phyloP scores from a whole-genome alignment of 1,140 invertebrate genomes.

The Charaxes varanes region DNA sequence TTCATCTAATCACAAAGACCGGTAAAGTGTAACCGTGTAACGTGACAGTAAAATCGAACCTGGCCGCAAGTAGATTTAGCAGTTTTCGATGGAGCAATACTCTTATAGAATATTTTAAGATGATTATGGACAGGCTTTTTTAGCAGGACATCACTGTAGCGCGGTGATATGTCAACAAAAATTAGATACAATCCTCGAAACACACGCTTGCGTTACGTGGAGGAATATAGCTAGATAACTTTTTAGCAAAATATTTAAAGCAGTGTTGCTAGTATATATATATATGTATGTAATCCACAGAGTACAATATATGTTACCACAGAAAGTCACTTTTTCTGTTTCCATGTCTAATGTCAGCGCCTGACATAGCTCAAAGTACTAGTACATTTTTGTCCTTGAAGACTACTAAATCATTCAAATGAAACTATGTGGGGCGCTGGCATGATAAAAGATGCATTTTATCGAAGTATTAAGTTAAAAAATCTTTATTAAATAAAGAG shows the following conservation, averaged over 20 bases:
- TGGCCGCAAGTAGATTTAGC: slow-evolving; percentile 5
- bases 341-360: too few relatives aligned
- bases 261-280: slow-evolving; percentile 18
- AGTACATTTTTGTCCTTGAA: too few relatives aligned
- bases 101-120: background rate
- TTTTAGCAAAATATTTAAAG: slow-evolving; percentile 14
- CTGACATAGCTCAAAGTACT: background rate
- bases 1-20: slow-evolving; percentile 36
- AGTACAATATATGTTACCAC: too few relatives aligned
- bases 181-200: slow-evolving; percentile 24
- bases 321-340: too few relatives aligned
- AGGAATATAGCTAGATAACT: slow-evolving; percentile 46
- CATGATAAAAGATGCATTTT: too few relatives aligned
- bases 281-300: too few relatives aligned
- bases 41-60: slow-evolving; percentile 12
- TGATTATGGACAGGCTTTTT: background rate
- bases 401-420: too few relatives aligned
- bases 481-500: too few relatives aligned
- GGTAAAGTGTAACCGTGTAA: slow-evolving; percentile 20
- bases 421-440: too few relatives aligned
- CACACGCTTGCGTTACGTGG: slow-evolving; percentile 53
- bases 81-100: too few relatives aligned
- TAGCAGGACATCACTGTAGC: slow-evolving; percentile 10
- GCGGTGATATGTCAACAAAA: slow-evolving; percentile 6
- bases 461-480: too few relatives aligned